Base-by-base conservation (phyloP, 2,888 invertebrate species). In the Caenorhabditis macrosperma region DNA sequence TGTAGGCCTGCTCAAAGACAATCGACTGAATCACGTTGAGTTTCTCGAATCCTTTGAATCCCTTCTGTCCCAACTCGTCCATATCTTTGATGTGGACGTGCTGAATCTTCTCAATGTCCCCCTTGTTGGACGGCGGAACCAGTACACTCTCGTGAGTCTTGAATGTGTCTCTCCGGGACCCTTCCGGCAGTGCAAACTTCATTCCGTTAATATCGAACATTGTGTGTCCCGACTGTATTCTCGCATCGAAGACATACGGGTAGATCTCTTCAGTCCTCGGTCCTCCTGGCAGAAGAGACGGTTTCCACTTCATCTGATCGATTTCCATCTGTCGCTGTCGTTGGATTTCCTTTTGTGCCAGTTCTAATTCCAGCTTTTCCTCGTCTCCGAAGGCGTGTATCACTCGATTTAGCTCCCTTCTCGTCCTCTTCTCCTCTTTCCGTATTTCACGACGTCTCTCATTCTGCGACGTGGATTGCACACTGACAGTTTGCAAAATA, bases 21-120 rank as follows among this genome's bases (percentile, higher is more conserved):
- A 97, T 94, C 0, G 96, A 95, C 91, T 99, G 99, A 86, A 99
- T 97, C 67, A 95, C 93, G 92, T 99, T 99, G 38, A 99, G 92
- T 63, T 94, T 93, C 90, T 95, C 94, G 64, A 95, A 94, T 86
- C 95, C 95, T 87, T 94, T 93, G 91, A 99, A 99, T 0, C 95
- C 96, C 92, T 94, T 93, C 92, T 94, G 94, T 0, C 95, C 96
- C 67, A 96, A 94, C 93, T 94, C 93, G 90, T 94, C 94, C 85
- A 94, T 91, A 26, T 93, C 92, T 55, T 85, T 84, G n/a, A 87
- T 69, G 44, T 85, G 92, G 0, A 95, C 92, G 63, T 93, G 92
- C 86, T 93, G 92, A 87, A 94, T 82, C 17, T 84, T 76, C 46
- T 83, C 82, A 38, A 85, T 44, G 89, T 90, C 59, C 88, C 89